Percentiles rank a stretch among this genome's conserved stretches.
These are phyloP conservation scores for Haliaeetus leucogaster DNA, from an alignment of 2,113 vertebrate species.

Conservation along the genomic window DNA sequence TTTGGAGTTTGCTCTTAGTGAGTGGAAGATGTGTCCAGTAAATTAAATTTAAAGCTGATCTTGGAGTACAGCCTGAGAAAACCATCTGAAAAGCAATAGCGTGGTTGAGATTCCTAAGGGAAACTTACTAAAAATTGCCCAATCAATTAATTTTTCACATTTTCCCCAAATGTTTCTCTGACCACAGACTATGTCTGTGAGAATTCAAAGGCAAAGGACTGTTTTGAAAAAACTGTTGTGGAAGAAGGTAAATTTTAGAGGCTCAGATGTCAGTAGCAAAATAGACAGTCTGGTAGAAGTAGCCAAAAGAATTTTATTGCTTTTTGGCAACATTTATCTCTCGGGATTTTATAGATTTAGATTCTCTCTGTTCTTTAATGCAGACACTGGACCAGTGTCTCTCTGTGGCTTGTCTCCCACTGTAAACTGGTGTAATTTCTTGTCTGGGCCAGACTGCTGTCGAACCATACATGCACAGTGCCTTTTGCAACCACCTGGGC, in stretches of 20 bases:
- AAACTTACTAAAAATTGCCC: neutral
- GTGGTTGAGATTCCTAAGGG: neutral
- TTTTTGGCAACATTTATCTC: neutral
- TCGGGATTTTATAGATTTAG: neutral
- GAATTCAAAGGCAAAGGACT: neutral
- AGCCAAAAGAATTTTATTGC: neutral
- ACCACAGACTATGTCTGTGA: neutral
- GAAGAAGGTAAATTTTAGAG: neutral
- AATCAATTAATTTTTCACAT: neutral
- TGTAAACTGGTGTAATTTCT: neutral
- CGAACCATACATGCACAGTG: accelerated
- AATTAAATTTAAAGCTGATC: neutral
- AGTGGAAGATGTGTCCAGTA: neutral
- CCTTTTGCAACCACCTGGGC: neutral
- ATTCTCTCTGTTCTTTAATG: neutral
- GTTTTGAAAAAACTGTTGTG: neutral
- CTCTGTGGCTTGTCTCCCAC: neutral
- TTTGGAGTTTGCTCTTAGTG: neutral
- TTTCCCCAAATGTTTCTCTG: neutral
- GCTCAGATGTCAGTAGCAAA: neutral
- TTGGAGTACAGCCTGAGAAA: neutral
- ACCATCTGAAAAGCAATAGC: neutral
- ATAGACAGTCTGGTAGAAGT: neutral
- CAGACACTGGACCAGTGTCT: neutral
- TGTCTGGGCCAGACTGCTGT: neutral